Evolutionary conservation across 2,113 vertebrate species (phyloP).

Genomic region (Butastur rufipennis): DNA sequence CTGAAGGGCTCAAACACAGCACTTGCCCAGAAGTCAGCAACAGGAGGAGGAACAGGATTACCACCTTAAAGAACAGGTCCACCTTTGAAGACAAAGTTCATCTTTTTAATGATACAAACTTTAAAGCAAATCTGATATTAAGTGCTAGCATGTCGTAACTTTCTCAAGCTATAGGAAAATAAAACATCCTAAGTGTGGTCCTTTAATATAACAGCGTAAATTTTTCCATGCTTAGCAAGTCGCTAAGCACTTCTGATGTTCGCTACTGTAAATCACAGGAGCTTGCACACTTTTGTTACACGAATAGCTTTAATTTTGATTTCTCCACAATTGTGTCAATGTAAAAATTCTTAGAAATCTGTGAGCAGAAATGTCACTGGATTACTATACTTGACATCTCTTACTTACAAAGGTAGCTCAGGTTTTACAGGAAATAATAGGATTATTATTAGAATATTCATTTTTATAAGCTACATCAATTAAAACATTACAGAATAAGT

Average conservation of each 20-base stretch:
- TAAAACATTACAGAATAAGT: not conserved
- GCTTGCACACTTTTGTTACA: not conserved
- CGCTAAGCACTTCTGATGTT: not conserved
- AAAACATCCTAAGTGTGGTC: not conserved
- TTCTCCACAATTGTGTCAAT: not conserved
- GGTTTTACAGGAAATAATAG: not conserved
- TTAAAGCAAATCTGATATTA: not conserved
- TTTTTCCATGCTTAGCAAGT: not conserved
- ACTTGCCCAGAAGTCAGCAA: not conserved
- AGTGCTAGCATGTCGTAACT: rapidly evolving
- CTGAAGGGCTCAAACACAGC: rapidly evolving
- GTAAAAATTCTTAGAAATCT: not conserved
- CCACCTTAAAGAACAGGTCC: not conserved
- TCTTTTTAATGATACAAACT: not conserved
- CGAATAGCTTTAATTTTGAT: not conserved
- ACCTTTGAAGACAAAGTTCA: not conserved
- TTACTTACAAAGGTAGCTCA: not conserved
- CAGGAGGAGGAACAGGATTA: not conserved
- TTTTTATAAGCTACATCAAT: not conserved
- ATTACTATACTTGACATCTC: not conserved
- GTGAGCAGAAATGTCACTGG: not conserved
- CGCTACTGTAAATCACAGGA: not conserved
- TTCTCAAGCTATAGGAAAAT: not conserved
- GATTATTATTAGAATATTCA: not conserved
- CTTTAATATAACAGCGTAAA: not conserved